Conservation (phyloP, 2,888 invertebrate genomes). For the Campoplex capitator region DNA sequence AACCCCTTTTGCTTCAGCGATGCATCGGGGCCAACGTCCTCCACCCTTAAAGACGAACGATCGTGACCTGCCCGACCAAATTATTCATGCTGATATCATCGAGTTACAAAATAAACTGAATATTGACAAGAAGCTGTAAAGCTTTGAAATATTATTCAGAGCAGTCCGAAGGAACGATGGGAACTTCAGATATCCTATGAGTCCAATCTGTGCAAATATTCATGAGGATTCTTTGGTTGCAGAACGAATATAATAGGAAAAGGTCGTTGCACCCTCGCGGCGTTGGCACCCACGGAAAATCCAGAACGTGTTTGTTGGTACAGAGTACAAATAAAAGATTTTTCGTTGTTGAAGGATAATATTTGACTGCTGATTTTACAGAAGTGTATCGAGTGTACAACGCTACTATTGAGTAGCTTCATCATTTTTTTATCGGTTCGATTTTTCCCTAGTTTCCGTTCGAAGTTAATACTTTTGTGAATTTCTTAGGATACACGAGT, state of each 20-base stretch:
- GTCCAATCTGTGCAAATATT: not conserved
- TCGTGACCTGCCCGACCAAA: conserved; percentile 21
- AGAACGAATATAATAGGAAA: conserved; percentile 32
- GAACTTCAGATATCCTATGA: not conserved
- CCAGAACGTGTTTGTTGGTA: not conserved
- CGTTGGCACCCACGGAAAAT: not conserved
- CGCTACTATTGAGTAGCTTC: no score
- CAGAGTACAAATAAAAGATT: not conserved
- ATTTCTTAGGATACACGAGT: not conserved
- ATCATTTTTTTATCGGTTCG: no score
- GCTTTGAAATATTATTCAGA: not conserved
- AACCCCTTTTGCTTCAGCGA: conserved; percentile 76
- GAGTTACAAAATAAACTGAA: not conserved
- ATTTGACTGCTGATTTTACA: not conserved
- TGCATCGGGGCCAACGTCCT: conserved; percentile 81
- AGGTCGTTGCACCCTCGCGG: conserved; percentile 51
- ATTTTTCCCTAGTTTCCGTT: not conserved
- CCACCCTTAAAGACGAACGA: conserved; percentile 80
- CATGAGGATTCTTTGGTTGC: conserved; percentile 1
- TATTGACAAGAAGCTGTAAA: not conserved
- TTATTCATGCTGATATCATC: not conserved
- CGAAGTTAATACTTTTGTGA: not conserved
- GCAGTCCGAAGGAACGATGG: not conserved
- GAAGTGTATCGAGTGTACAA: no score
- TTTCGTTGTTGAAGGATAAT: not conserved